Conservation (phyloP, 92 coral and sea anemone genomes). For the Palythoa caribaeorum region DNA sequence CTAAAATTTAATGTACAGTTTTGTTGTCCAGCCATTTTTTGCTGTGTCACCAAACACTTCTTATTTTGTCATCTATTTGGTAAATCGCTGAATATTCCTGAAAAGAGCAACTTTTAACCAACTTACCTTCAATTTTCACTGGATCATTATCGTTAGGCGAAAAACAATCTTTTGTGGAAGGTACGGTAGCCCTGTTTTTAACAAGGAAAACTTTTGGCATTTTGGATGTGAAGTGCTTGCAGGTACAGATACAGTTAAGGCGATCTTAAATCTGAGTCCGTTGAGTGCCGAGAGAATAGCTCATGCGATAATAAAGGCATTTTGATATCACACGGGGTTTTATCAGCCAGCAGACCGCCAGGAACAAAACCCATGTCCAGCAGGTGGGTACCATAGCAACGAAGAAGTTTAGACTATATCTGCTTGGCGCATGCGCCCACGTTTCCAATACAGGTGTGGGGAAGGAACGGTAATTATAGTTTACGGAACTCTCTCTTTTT, state of each 20-base stretch:
- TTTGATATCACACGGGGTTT: conserved; percentile 65
- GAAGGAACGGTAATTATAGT: neutral
- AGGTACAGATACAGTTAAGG: conserved; percentile 44
- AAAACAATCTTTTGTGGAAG: conserved; percentile 49
- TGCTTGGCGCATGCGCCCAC: conserved; percentile 57
- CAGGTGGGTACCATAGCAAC: conserved; percentile 94
- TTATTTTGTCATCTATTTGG: neutral
- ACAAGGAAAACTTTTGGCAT: conserved; percentile 91
- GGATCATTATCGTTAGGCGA: conserved; percentile 48
- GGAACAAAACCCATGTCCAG: conserved; percentile 73
- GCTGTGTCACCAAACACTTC: no score
- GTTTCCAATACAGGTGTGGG: conserved; percentile 52
- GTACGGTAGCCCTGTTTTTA: conserved; percentile 62
- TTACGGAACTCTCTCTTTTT: conserved; percentile 14
- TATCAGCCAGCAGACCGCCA: conserved; percentile 62
- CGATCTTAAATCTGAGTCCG: conserved; percentile 67
- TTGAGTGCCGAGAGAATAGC: conserved; percentile 63
- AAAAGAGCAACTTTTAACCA: conserved; percentile 72
- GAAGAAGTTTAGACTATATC: conserved; percentile 41
- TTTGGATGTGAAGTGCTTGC: conserved; percentile 21
- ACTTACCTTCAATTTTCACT: conserved; percentile 65
- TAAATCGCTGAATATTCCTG: conserved; percentile 24
- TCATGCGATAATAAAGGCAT: conserved; percentile 82
- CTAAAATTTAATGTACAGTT: no score
- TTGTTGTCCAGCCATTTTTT: no score